These are phyloP conservation scores for Frankliniella fusca DNA, from an alignment of 2,888 invertebrate genomes.

Conservation along the genomic window DNA sequence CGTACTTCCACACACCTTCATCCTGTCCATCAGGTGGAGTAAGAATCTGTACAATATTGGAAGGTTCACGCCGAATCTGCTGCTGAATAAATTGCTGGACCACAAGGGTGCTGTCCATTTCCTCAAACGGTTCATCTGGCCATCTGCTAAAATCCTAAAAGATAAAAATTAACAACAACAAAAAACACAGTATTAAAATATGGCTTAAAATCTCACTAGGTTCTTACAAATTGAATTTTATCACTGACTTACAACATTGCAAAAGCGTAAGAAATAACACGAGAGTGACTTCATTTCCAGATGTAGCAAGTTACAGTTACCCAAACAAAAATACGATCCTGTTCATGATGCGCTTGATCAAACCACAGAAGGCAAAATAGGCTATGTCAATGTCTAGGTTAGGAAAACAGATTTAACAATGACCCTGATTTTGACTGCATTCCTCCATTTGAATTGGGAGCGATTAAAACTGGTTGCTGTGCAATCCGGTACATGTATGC, in stretches of 20 bases:
- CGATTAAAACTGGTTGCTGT: too few species aligned
- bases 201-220: neutral
- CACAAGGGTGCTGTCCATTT: conserved; percentile 98
- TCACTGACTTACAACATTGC: too few species aligned
- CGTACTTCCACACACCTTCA: conserved; percentile 99
- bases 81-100: conserved; percentile 99
- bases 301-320: too few species aligned
- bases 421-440: too few species aligned
- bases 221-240: too few species aligned
- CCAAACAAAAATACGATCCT: neutral
- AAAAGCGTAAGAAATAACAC: too few species aligned
- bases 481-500: too few species aligned
- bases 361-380: neutral
- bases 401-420: neutral
- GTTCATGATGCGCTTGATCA: neutral
- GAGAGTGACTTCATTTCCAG: too few species aligned
- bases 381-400: neutral
- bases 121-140: conserved; percentile 97
- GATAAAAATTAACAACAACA: conserved; percentile 31
- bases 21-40: conserved; percentile 96
- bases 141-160: conserved; percentile 90
- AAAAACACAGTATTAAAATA: conserved; percentile 3
- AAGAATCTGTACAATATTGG: conserved; percentile 88
- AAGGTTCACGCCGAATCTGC: conserved; percentile 86
- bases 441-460: too few species aligned